Evolutionary conservation across 2,888 invertebrate species (phyloP), one percentile per base, ranked within the genome.

Genomic region (Pyrocoelia pectoralis): DNA sequence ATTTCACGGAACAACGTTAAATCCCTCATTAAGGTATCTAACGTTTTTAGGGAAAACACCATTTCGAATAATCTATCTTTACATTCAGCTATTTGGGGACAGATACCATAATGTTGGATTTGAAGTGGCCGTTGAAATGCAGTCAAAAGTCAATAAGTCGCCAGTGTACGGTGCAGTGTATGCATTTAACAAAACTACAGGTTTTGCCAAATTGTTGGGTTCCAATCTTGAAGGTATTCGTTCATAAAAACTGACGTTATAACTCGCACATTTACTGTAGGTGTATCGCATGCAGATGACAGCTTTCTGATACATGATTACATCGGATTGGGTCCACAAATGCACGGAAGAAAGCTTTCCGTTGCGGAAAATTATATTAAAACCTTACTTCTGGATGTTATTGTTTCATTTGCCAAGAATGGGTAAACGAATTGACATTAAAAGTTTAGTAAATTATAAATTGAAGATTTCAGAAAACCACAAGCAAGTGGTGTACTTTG

Each of bases 31-130:
- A 61, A 74, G 50, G 77, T 77, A 68, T 24, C 4, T 24, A 24
- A 24, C 2, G 13, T 18, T 2, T 2, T n/a, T 1, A 17, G 10
- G 13, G n/a, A n/a, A n/a, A n/a, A n/a, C n/a, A n/a, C n/a, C n/a
- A n/a, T n/a, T n/a, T n/a, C n/a, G n/a, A n/a, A n/a, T n/a, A n/a
- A n/a, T n/a, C n/a, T n/a, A n/a, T n/a, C n/a, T n/a, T n/a, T n/a
- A n/a, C n/a, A n/a, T n/a, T 68, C 77, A 88, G 82, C 84, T 90
- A 69, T 83, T 88, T 2, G 83, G 87, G 0, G 90, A 91, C 75
- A 80, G 89, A 86, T 74, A 82, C 84, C 50, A 89, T 85, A 74
- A 72, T 1, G 49, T 70, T 5, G 73, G 70, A 53, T 57, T 68
- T 3, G 73, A 75, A 51, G 68, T 70, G 52, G 68, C 76, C 1